Evolutionary conservation across 2,113 vertebrate genomes (phyloP), one percentile per base, ranked within the genome.

Genomic region (Lophotis ruficrista): DNA sequence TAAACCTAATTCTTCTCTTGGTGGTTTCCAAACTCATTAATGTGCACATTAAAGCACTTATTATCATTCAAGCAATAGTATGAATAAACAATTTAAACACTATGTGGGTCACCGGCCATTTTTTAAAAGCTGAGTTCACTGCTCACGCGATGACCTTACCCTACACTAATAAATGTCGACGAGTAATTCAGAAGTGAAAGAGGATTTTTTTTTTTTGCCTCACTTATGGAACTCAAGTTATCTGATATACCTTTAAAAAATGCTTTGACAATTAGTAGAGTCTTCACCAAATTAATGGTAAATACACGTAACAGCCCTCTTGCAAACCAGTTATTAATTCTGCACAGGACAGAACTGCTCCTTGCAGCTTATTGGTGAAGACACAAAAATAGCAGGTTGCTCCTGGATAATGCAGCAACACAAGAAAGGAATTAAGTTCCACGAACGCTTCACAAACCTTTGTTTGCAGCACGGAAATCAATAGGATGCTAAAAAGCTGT

Each of bases 291-390:
- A 84, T 80, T 69, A 41, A 43, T 4, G 53, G n/a, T 23, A 70
- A 76, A 61, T 3, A 58, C 50, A 48, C 1, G 0, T 27, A 47
- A 17, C 2, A 20, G 9, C 7, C 37, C 33, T 73, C 31, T 47
- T 41, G 37, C 38, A 79, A 79, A 68, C 14, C 10, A 50, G 10
- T n/a, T 13, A 2, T 37, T 50, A 9, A 3, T 33, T 50, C 16
- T 8, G 5, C 4, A 3, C 24, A 28, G 70, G 35, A 28, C 14
- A 50, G 51, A 45, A 31, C 68, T 50, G 28, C 78, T 83, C 45
- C 23, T 51, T 25, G 31, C 37, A 43, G 43, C 19, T 60, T 60
- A 17, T 20, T 7, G 10, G 41, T 13, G 31, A 61, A 78, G 38
- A 43, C 58, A 62, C 37, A 31, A 85, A 78, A 57, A 35, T 3